These are phyloP conservation scores for Lithobius niger DNA, from an alignment of 1,140 invertebrate species.

Conservation along the genomic window DNA sequence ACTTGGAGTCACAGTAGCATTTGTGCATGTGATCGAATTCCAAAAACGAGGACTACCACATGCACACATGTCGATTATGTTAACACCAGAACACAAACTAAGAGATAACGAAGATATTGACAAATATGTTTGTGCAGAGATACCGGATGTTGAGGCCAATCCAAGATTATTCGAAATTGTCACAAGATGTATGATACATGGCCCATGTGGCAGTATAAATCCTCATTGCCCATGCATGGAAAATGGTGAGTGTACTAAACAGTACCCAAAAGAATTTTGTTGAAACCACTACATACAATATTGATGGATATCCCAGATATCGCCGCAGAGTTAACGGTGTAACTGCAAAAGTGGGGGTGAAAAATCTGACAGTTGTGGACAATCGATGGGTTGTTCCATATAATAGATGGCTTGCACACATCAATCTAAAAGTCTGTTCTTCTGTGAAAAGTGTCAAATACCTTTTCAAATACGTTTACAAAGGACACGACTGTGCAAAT, in stretches of 20 bases:
- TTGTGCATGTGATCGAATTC: too few relatives aligned
- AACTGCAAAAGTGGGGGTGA: slow-evolving; percentile 1
- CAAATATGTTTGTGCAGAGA: slow-evolving; percentile 19
- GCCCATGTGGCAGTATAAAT: slow-evolving; percentile 37
- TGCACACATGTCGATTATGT: too few relatives aligned
- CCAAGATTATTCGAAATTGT: slow-evolving; percentile 16
- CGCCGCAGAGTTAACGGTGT: slow-evolving; percentile 17
- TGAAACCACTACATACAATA: slow-evolving; percentile 27
- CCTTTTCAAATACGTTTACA: slow-evolving; percentile 19
- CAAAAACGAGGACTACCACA: too few relatives aligned
- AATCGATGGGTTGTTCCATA: slow-evolving; percentile 41
- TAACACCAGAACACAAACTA: too few relatives aligned
- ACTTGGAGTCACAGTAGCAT: too few relatives aligned
- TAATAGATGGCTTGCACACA: slow-evolving; percentile 36
- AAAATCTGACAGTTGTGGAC: slow-evolving; percentile 26
- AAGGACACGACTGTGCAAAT: slow-evolving; percentile 21
- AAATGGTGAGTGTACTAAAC: slow-evolving; percentile 34
- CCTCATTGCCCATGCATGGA: slow-evolving; percentile 35
- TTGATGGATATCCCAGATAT: slow-evolving; percentile 33
- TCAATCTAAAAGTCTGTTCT: slow-evolving; percentile 38
- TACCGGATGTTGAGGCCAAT: slow-evolving; percentile 21
- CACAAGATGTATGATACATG: slow-evolving; percentile 38
- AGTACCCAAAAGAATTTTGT: slow-evolving; percentile 26
- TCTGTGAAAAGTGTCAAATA: slow-evolving; percentile 40
- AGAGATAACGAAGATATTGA: too few relatives aligned